phyloP scores from a whole-genome alignment of 2,113 vertebrate genomes.

The Cynopterus brachyotis region DNA sequence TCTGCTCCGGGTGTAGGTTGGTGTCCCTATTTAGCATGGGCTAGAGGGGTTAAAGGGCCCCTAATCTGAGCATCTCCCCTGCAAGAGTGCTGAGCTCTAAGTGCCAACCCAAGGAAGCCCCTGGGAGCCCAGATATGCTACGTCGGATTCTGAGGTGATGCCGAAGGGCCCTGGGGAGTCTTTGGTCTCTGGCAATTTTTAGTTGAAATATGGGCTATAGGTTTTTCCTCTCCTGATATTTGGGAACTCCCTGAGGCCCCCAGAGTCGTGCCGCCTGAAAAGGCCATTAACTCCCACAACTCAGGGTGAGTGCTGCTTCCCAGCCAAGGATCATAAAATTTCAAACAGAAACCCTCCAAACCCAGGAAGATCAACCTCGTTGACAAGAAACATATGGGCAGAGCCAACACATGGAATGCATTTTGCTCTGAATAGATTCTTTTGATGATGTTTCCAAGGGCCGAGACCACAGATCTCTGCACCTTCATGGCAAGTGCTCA shows the following conservation, averaged over 20 bases:
- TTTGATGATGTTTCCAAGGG: constrained; percentile 75
- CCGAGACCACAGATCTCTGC: constrained; percentile 48
- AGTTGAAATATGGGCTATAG: constrained; percentile 28
- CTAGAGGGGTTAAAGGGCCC: neutral
- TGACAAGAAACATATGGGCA: constrained; percentile 79
- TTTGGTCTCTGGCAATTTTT: constrained; percentile 41
- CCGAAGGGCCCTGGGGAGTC: neutral
- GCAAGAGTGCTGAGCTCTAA: neutral
- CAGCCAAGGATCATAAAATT: constrained; percentile 77
- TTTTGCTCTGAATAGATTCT: constrained; percentile 69
- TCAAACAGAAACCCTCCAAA: constrained; percentile 77
- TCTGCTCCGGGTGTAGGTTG: neutral
- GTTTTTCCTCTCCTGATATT: constrained; percentile 58
- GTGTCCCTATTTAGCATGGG: neutral
- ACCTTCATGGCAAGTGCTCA: constrained; percentile 66
- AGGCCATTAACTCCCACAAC: constrained; percentile 72
- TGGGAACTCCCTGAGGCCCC: constrained; percentile 47
- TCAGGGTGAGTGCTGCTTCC: constrained; percentile 61
- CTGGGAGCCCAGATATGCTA: neutral
- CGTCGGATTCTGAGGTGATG: neutral
- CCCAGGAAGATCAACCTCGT: constrained; percentile 65
- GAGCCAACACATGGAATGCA: constrained; percentile 76
- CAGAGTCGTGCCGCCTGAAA: constrained; percentile 58
- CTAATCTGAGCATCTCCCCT: neutral
- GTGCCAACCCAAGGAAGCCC: neutral